phyloP scores from a whole-genome alignment of 2,797 vertebrate genomes.

The Triplophysa bombifrons region DNA sequence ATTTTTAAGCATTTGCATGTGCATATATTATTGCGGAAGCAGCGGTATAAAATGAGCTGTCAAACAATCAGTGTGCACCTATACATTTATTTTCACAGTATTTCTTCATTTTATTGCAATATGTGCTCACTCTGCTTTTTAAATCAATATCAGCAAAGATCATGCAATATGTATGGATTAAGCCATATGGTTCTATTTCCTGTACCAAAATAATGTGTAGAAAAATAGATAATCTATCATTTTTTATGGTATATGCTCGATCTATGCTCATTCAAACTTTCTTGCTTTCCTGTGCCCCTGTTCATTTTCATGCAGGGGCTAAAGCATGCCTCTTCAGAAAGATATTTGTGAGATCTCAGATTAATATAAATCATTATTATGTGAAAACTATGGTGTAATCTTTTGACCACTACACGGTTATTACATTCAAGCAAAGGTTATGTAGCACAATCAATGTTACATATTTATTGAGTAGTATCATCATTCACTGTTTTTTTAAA shows the following conservation, averaged over 20 bases:
- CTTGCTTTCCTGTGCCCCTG: not conserved
- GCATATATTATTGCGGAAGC: not conserved
- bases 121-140: not conserved
- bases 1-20: constrained; percentile 15
- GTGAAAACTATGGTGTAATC: constrained; percentile 22
- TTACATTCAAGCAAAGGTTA: constrained; percentile 24
- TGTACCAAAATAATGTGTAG: constrained; percentile 78
- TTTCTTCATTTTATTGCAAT: constrained; percentile 40
- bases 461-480: constrained; percentile 5
- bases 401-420: constrained; percentile 30
- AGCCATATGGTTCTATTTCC: constrained; percentile 8
- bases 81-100: constrained; percentile 18
- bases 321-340: constrained; percentile 5
- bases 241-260: constrained; percentile 59
- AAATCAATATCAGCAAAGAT: constrained; percentile 1
- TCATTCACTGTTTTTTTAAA: constrained; percentile 64
- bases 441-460: constrained; percentile 17
- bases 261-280: constrained; percentile 12
- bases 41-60: constrained; percentile 1
- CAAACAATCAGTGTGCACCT: not conserved
- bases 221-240: constrained; percentile 77
- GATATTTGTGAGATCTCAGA: constrained; percentile 5
- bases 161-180: constrained; percentile 38
- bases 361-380: constrained; percentile 26
- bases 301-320: constrained; percentile 34